Evolutionary conservation across 2,888 invertebrate species (phyloP).

Genomic region (Callimorpha dominula): DNA sequence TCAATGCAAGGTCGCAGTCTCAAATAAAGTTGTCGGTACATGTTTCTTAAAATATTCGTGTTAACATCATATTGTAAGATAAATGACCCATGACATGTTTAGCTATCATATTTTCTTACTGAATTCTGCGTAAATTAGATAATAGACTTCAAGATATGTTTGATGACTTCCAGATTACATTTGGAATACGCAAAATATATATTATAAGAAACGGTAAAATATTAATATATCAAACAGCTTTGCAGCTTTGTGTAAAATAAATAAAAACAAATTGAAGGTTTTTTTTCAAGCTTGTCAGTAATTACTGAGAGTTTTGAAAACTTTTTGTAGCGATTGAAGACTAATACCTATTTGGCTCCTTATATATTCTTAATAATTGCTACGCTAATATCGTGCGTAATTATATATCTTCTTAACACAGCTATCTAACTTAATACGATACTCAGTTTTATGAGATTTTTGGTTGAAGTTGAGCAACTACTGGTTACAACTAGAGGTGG

Average conservation of each 20-base stretch:
- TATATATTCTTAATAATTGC: not conserved
- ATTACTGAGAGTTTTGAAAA: not conserved
- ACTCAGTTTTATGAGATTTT: too few species aligned
- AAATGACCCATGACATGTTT: constrained; percentile 40
- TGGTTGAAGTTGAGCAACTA: too few species aligned
- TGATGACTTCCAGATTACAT: constrained; percentile 23
- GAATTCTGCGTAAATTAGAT: constrained; percentile 30
- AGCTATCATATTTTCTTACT: constrained; percentile 36
- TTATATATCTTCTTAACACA: too few species aligned
- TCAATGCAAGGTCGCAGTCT: not conserved
- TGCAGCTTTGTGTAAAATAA: too few species aligned
- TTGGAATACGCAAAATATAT: constrained; percentile 10
- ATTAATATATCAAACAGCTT: not conserved
- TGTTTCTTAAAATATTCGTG: constrained; percentile 20
- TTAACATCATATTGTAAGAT: constrained; percentile 30
- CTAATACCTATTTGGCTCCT: not conserved
- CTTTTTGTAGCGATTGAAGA: not conserved
- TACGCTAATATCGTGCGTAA: too few species aligned
- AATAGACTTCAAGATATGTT: constrained; percentile 34
- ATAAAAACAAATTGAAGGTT: not conserved
- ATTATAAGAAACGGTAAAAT: not conserved
- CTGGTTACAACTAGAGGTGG: too few species aligned
- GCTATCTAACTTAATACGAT: too few species aligned
- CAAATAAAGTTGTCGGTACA: constrained; percentile 20
- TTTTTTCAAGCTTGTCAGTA: not conserved